Percentiles rank a stretch among this genome's conserved stretches.
phyloP scores from a whole-genome alignment of 2,888 invertebrate genomes.

The Lagria hirta region DNA sequence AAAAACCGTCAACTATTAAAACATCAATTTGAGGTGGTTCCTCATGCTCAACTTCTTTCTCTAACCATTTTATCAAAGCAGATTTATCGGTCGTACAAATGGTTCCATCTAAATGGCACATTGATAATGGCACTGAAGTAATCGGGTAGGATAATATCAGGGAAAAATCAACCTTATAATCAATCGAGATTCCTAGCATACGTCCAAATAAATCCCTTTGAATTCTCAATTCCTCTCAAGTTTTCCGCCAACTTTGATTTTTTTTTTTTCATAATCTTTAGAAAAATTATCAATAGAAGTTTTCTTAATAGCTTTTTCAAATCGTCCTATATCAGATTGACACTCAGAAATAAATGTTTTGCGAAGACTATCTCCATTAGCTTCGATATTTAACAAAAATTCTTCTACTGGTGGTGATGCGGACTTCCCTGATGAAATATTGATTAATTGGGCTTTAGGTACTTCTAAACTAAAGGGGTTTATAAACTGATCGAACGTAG shows the following conservation, averaged over 20 bases:
- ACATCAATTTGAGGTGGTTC: slow-evolving; percentile 33
- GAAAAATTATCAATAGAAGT: slow-evolving; percentile 32
- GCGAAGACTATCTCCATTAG: slow-evolving; percentile 29
- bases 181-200: slow-evolving; percentile 13
- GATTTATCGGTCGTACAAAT: slow-evolving; percentile 39
- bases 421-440: slow-evolving; percentile 10
- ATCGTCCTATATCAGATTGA: slow-evolving; percentile 29
- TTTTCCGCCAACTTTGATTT: slow-evolving; percentile 30
- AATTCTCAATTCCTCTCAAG: slow-evolving; percentile 32
- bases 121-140: slow-evolving; percentile 38
- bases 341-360: slow-evolving; percentile 38
- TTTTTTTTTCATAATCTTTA: slow-evolving; percentile 14
- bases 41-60: slow-evolving; percentile 21
- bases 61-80: slow-evolving; percentile 31
- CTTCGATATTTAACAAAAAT: slow-evolving; percentile 14
- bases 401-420: slow-evolving; percentile 17
- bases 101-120: slow-evolving; percentile 34
- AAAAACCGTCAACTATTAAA: slow-evolving; percentile 44
- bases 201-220: slow-evolving; percentile 37
- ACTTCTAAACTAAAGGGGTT: slow-evolving; percentile 13
- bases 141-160: slow-evolving; percentile 40
- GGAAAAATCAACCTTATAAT: slow-evolving; percentile 24
- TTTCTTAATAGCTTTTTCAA: slow-evolving; percentile 35
- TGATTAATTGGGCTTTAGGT: slow-evolving; percentile 12
- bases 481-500: slow-evolving; percentile 11